Conservation (phyloP, 2,888 invertebrate genomes). For the Caenorhabditis sp. region DNA sequence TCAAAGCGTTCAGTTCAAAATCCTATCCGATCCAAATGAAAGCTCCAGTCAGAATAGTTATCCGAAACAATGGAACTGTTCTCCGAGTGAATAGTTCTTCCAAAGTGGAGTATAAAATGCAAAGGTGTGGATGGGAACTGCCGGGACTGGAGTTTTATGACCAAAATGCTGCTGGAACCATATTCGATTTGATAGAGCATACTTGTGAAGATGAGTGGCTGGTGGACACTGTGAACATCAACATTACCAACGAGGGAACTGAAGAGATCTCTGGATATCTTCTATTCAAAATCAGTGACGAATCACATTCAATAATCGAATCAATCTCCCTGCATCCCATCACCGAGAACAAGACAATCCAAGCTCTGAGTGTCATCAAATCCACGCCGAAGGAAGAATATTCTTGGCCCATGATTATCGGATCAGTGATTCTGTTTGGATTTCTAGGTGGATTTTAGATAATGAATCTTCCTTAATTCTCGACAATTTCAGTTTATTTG, state of each 20-base stretch:
- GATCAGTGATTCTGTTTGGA: background rate
- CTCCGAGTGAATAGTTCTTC: background rate
- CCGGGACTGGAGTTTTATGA: background rate
- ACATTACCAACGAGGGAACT: background rate
- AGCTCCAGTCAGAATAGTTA: background rate
- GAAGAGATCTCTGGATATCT: background rate
- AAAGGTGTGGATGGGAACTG: conserved; percentile 22
- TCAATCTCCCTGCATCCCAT: background rate
- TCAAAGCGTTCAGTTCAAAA: background rate
- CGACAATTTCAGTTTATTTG: background rate
- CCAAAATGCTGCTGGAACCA: background rate
- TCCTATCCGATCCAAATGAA: conserved; percentile 41
- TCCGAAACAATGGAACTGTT: background rate
- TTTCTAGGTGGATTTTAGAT: background rate
- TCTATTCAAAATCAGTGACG: background rate
- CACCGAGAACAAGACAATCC: background rate
- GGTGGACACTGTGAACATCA: conserved; percentile 31
- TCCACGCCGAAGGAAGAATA: background rate
- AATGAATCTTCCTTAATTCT: background rate
- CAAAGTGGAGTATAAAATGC: background rate
- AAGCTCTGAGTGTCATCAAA: background rate
- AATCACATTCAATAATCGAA: background rate
- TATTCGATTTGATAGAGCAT: background rate
- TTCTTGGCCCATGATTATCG: background rate
- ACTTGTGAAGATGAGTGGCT: conserved; percentile 34